Conservation (phyloP, 2,888 invertebrate genomes). For the Zelleria hepariella region DNA sequence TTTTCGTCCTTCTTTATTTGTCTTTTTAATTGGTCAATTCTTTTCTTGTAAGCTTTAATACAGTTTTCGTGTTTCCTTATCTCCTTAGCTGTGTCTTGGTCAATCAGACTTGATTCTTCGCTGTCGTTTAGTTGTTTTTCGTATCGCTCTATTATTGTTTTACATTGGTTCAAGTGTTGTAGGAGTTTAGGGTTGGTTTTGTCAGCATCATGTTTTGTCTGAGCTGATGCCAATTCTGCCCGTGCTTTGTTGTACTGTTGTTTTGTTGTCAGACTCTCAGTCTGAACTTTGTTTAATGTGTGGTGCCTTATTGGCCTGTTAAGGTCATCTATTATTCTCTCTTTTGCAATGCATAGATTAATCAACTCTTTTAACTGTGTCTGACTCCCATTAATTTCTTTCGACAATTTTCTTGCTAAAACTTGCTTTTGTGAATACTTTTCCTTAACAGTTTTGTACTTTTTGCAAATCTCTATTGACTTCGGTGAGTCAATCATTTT, state of each 20-base stretch:
- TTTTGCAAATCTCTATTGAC: conserved; percentile 62
- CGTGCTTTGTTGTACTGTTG: conserved; percentile 73
- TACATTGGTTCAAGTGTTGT: conserved; percentile 45
- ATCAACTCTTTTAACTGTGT: conserved; percentile 81
- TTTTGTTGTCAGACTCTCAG: conserved; percentile 75
- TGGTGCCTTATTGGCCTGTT: conserved; percentile 46
- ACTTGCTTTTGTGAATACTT: conserved; percentile 65
- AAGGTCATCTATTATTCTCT: conserved; percentile 80
- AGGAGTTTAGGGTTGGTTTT: conserved; percentile 57
- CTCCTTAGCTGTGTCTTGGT: conserved; percentile 74
- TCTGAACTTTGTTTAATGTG: conserved; percentile 45
- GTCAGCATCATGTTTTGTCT: conserved; percentile 72
- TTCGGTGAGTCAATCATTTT: conserved; percentile 69
- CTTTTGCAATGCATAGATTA: conserved; percentile 75
- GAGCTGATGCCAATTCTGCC: conserved; percentile 67
- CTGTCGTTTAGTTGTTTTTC: conserved; percentile 49
- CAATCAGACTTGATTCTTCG: conserved; percentile 61
- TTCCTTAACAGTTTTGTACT: conserved; percentile 67
- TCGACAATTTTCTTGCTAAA: conserved; percentile 58
- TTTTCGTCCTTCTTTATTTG: conserved; percentile 82
- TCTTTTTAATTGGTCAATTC: conserved; percentile 81
- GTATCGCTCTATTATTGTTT: conserved; percentile 40
- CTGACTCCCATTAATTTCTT: conserved; percentile 76
- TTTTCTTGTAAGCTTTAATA: conserved; percentile 80
- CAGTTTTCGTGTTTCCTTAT: conserved; percentile 81